Evolutionary conservation across 2,888 invertebrate species (phyloP).

Genomic region (Elmis aenea): DNA sequence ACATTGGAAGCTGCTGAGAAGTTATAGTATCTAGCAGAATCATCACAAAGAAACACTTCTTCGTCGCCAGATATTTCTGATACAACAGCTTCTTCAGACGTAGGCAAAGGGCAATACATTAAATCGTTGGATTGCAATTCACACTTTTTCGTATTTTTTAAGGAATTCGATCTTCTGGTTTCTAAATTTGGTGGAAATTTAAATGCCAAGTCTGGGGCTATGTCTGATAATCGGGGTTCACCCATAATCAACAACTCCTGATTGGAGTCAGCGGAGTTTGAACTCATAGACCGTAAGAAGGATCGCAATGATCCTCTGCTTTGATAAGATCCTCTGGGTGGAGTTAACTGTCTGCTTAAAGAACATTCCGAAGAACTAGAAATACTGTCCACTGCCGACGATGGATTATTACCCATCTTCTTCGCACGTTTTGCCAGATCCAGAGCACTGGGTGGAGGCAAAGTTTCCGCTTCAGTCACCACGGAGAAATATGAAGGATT

Average conservation of each 20-base stretch:
- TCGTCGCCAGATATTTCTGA: constrained; percentile 41
- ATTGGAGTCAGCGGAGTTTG: constrained; percentile 56
- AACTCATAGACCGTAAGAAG: constrained; percentile 60
- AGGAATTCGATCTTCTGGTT: constrained; percentile 37
- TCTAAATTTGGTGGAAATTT: constrained; percentile 36
- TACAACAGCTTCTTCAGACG: constrained; percentile 37
- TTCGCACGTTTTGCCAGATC: constrained; percentile 19
- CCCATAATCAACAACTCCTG: constrained; percentile 64
- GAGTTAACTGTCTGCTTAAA: constrained; percentile 33
- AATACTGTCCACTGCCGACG: constrained; percentile 23
- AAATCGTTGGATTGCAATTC: constrained; percentile 29
- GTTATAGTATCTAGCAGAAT: constrained; percentile 52
- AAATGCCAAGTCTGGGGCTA: constrained; percentile 53
- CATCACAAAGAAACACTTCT: constrained; percentile 57
- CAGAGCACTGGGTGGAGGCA: constrained; percentile 19
- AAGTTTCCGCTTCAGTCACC: constrained; percentile 46
- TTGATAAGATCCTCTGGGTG: constrained; percentile 27
- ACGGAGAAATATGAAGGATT: constrained; percentile 75
- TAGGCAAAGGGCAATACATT: constrained; percentile 37
- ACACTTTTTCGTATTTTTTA: constrained; percentile 29
- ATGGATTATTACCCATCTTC: constrained; percentile 23
- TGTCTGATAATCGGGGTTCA: constrained; percentile 65
- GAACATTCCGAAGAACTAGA: constrained; percentile 22
- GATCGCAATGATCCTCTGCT: constrained; percentile 47
- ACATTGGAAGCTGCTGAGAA: constrained; percentile 44